A percentile compares a stretch with the other conserved stretches of the same genome.
Evolutionary conservation across 2,797 vertebrate species (phyloP).

Genomic region (Platalea minor): DNA sequence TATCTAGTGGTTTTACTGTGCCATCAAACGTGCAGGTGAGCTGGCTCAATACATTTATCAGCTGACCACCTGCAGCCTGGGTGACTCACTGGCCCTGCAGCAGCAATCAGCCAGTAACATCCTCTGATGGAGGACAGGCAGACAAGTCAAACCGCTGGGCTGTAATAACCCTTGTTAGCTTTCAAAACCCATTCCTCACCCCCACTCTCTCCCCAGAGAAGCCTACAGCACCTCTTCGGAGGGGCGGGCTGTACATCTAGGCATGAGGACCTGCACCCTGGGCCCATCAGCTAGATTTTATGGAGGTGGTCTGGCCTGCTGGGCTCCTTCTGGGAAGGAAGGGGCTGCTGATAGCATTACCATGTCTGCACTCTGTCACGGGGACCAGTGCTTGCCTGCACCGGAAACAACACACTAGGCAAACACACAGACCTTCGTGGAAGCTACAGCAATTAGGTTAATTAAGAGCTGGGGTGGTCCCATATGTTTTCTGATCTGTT

Average conservation of each 20-base stretch:
- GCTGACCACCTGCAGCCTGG: not conserved
- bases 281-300: not conserved
- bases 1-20: not conserved
- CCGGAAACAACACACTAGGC: not conserved
- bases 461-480: slow-evolving; percentile 24
- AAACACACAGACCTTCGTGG: not conserved
- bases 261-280: not conserved
- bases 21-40: not conserved
- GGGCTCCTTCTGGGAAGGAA: not conserved
- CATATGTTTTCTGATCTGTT: slow-evolving; percentile 61
- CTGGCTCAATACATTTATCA: not conserved
- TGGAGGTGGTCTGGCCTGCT: not conserved
- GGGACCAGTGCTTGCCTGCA: not conserved
- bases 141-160: not conserved
- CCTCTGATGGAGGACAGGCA: not conserved
- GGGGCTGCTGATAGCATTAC: not conserved
- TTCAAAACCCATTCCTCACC: not conserved
- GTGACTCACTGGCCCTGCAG: not conserved
- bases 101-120: not conserved
- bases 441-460: slow-evolving; percentile 49
- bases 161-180: not conserved
- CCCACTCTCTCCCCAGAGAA: not conserved
- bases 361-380: not conserved
- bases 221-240: not conserved
- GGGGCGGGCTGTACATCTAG: not conserved